Conservation (phyloP, 2,888 invertebrate genomes). For the Eupithecia abbreviata region DNA sequence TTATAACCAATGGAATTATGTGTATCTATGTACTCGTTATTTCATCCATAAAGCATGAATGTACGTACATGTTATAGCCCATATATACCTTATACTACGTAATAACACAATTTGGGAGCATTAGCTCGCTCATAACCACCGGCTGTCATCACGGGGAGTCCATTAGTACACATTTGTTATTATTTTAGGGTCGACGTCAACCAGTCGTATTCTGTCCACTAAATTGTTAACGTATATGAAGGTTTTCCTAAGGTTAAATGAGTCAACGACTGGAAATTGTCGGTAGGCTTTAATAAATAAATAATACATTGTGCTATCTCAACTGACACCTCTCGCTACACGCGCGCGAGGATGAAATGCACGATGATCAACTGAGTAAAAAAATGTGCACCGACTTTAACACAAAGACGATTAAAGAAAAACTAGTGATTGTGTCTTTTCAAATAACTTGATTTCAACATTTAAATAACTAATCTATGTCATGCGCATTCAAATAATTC, state of each 20-base stretch:
- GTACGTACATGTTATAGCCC: neutral
- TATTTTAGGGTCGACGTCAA: conserved; percentile 8
- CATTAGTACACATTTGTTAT: conserved; percentile 37
- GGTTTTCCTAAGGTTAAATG: neutral
- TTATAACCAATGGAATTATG: neutral
- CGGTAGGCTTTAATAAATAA: no score
- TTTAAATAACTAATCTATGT: no score
- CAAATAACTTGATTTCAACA: no score
- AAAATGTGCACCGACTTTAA: no score
- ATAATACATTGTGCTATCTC: no score
- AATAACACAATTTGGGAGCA: conserved; percentile 36
- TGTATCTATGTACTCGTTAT: neutral
- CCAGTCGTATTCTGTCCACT: neutral
- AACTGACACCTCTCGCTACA: no score
- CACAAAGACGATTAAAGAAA: no score
- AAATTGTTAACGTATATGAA: neutral
- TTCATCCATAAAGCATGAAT: neutral
- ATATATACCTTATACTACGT: neutral
- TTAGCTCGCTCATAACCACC: conserved; percentile 31
- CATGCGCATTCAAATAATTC: no score
- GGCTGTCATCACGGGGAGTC: conserved; percentile 33
- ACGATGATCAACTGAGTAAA: no score
- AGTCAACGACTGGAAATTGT: no score
- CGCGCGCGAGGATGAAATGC: no score
- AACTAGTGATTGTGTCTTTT: no score